Percentiles rank a stretch among this genome's conserved stretches.
phyloP scores from a whole-genome alignment of 1,140 invertebrate species.

The Anastatus disparis region DNA sequence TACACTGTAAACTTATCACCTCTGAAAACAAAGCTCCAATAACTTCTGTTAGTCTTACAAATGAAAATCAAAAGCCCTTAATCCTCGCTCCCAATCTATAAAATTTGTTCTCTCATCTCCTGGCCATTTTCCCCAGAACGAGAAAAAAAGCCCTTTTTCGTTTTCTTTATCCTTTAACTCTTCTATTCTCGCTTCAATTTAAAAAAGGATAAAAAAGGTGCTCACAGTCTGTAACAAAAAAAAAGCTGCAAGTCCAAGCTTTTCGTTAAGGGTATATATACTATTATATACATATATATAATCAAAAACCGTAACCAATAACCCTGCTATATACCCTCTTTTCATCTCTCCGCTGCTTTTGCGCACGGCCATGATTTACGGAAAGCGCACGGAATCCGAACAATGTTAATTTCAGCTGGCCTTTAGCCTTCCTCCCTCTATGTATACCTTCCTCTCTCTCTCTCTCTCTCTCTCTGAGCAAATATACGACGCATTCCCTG shows the following conservation, averaged over 20 bases:
- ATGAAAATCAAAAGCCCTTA: constrained; percentile 30
- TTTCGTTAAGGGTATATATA: not conserved
- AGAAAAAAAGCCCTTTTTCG: not conserved
- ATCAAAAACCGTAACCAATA: constrained; percentile 27
- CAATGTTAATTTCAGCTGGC: constrained; percentile 37
- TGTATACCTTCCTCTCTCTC: not conserved
- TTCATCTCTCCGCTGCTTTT: constrained; percentile 22
- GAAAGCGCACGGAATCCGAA: constrained; percentile 31
- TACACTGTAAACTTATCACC: too few species aligned
- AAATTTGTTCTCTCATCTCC: constrained; percentile 25
- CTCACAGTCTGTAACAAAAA: too few species aligned
- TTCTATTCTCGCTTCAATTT: constrained; percentile 8
- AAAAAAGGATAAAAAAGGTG: too few species aligned
- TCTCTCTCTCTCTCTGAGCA: too few species aligned
- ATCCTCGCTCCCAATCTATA: constrained; percentile 14
- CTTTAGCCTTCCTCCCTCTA: not conserved
- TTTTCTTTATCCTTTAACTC: not conserved
- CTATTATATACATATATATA: too few species aligned
- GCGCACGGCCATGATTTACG: constrained; percentile 33
- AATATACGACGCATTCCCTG: not conserved
- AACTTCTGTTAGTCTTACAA: constrained; percentile 4
- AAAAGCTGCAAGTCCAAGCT: constrained; percentile 19
- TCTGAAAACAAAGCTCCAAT: too few species aligned
- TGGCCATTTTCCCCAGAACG: too few species aligned
- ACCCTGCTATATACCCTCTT: not conserved